Evolutionary conservation across 1,140 invertebrate genomes (phyloP), one percentile per base, ranked within the genome.

Genomic region (Oreohelix idahoensis): DNA sequence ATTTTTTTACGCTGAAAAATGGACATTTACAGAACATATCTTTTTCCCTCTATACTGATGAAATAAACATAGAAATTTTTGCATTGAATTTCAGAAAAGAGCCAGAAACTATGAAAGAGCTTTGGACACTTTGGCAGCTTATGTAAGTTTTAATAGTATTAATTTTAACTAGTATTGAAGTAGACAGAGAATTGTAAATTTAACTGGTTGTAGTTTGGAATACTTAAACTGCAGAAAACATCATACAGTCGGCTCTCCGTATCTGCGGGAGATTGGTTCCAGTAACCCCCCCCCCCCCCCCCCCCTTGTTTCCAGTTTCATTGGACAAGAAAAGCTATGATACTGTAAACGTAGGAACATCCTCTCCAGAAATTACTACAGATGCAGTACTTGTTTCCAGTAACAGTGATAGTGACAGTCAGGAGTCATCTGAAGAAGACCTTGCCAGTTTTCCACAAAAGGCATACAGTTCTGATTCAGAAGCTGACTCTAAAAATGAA

Each of bases 91-190:
- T 53, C 75, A 77, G 75, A 49, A 58, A 53, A 77, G 32, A 53
- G 42, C 23, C 23, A 77, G 53, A 53, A 77, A 53, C 75, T 49
- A 32, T 49, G 49, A 77, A 77, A 77, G 49, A 53, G 75, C 71
- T 35, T 11, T 74, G 36, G 42, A 49, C 10, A 8, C 11, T 8
- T 42, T 74, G 29, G 71, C 38, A 74, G 38, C 71, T 39, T 49
- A 49, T 11, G 71, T 74, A 49, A 74, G 71, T 74, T 23, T 15
- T 71, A 8, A 35, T 39, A 15, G 5, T 45, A 45, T 45, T 45
- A 45, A 8, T 45, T 45, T 15, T 45, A 45, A 45, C 15, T 45
- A 45, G 5, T 45, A 45, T 45, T 45, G 42, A 8, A 45, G 5
- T 45, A 45, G 42, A 45, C 42, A 45, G 42, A 45, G 15, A n/a